Evolutionary conservation across 2,888 invertebrate species (phyloP).

Genomic region (Beris morrisii): DNA sequence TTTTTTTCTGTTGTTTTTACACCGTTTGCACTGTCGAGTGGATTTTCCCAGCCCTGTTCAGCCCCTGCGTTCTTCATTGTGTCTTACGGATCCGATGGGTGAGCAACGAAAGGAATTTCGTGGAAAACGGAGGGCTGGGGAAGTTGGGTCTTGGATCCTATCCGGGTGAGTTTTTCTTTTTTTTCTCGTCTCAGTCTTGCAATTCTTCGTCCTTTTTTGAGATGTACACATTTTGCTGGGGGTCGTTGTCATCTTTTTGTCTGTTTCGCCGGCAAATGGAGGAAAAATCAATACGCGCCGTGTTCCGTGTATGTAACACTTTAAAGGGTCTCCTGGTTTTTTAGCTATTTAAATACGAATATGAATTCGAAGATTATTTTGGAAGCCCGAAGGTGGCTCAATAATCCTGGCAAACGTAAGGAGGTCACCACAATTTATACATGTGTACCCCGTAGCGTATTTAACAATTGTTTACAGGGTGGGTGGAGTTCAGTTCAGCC

Average conservation of each 20-base stretch:
- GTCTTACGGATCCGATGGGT: constrained; percentile 19
- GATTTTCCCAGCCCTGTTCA: constrained; percentile 6
- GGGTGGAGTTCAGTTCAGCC: too few relatives aligned
- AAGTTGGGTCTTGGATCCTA: background rate
- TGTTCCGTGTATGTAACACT: constrained; percentile 9
- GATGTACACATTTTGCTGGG: constrained; percentile 25
- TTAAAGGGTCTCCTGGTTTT: background rate
- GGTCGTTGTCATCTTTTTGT: constrained; percentile 30
- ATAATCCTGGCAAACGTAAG: too few relatives aligned
- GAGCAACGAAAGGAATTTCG: constrained; percentile 26
- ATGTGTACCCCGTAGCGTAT: too few relatives aligned
- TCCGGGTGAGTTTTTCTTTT: constrained; percentile 12
- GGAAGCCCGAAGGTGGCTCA: too few relatives aligned
- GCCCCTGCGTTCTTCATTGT: constrained; percentile 6
- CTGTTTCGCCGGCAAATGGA: constrained; percentile 7
- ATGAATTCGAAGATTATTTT: too few relatives aligned
- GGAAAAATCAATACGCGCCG: constrained; percentile 29
- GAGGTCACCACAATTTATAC: too few relatives aligned
- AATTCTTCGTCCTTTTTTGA: constrained; percentile 4
- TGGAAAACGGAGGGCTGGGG: constrained; percentile 16
- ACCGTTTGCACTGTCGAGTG: background rate
- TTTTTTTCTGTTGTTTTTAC: constrained; percentile 5
- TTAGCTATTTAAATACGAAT: background rate
- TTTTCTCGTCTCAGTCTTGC: background rate
- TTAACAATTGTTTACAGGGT: too few relatives aligned